These are phyloP conservation scores for Phalacrocorax brasilianus DNA, from an alignment of 2,113 vertebrate genomes.

Conservation along the genomic window DNA sequence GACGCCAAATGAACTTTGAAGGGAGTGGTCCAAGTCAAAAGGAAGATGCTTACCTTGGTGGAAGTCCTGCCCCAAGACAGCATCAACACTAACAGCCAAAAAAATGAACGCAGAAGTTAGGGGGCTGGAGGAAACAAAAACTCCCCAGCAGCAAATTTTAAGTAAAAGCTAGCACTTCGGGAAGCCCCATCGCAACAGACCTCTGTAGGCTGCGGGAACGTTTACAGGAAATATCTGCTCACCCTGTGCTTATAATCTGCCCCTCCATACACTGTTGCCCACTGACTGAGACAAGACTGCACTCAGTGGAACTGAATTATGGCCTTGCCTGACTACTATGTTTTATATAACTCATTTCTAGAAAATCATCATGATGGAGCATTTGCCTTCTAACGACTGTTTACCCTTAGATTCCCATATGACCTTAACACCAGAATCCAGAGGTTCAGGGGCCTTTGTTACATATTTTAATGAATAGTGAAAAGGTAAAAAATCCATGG, in stretches of 20 bases:
- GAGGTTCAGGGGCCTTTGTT: background rate
- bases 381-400: background rate
- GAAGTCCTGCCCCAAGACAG: background rate
- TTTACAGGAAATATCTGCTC: background rate
- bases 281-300: rapidly evolving
- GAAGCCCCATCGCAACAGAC: background rate
- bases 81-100: background rate
- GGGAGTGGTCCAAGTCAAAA: background rate
- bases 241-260: background rate
- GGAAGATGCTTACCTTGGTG: background rate
- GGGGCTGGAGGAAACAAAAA: background rate
- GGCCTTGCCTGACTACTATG: background rate
- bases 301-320: background rate
- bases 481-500: background rate
- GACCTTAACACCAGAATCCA: background rate
- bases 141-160: background rate
- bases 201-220: background rate
- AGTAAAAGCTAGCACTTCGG: background rate
- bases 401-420: background rate
- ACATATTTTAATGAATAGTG: background rate
- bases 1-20: background rate
- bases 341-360: background rate
- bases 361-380: background rate
- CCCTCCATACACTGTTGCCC: background rate
- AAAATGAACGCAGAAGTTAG: background rate